Base-by-base conservation (phyloP, 2,113 vertebrate genomes). In the Cygnus buccinator region DNA sequence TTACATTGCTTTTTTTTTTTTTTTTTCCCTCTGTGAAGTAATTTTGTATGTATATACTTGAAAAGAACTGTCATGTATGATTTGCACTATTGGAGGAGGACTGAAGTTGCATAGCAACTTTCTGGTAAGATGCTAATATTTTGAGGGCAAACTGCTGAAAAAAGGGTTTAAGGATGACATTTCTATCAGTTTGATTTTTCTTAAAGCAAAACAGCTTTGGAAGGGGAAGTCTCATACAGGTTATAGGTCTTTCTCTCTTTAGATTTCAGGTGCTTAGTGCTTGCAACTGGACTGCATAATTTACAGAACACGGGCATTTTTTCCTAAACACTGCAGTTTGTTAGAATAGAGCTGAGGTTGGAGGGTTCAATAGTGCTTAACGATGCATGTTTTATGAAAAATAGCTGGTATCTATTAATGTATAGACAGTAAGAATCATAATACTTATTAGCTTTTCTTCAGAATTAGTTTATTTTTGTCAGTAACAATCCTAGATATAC, bases 331-430 rank as follows among this genome's bases (percentile, higher is more conserved):
- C 98, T 98, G 98, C 98, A 98, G 98, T 98, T 98, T 98, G 97
- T 96, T 98, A 98, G 98, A 94, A 79, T 98, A 98, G 98, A 95
- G 95, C 97, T 93, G 97, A 98, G 97, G 98, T 97, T 94, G 97
- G 98, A 98, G 97, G 98, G 98, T 98, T 98, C 98, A 96, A 95
- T 98, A 98, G 98, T 98, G 98, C 98, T 98, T 98, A 98, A 97
- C 95, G 92, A 98, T 98, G 98, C 98, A 98, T 99, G 99, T 98
- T 98, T 98, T 98, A 98, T 92, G 97, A 97, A 94, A 97, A 99
- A 99, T 99, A 99, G 99, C 99, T 99, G 99, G 99, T 99, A 99
- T 99, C 99, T 99, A 99, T 99, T 99, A 98, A 98, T 98, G 98
- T 99, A 98, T 98, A 99, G 98, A 98, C 99, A 98, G 98, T 99